Conservation (phyloP, 2,888 invertebrate species). For the Diachrysia chrysitis region DNA sequence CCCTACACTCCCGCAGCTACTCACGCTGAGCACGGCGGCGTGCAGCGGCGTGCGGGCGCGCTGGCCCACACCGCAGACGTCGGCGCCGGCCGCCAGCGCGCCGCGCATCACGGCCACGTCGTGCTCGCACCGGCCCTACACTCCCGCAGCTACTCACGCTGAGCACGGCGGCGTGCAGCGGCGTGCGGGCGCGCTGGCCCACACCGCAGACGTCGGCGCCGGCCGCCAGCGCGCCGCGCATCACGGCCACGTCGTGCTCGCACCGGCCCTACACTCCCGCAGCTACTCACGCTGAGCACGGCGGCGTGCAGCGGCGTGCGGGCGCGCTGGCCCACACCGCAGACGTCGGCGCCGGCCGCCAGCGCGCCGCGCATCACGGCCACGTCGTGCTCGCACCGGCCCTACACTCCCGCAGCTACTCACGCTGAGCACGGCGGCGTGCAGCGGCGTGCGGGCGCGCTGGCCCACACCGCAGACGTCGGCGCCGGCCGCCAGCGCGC, state of each 20-base stretch:
- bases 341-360: slow-evolving; percentile 32
- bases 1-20: slow-evolving; percentile 92
- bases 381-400: slow-evolving; percentile 94
- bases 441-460: slow-evolving; percentile 66
- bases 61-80: slow-evolving; percentile 11
- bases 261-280: slow-evolving; percentile 92
- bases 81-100: slow-evolving; percentile 55
- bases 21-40: slow-evolving; percentile 86
- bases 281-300: slow-evolving; percentile 90
- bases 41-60: slow-evolving; percentile 69
- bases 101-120: slow-evolving; percentile 91
- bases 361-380: slow-evolving; percentile 75
- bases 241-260: slow-evolving; percentile 94
- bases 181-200: slow-evolving; percentile 9
- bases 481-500: slow-evolving; percentile 95
- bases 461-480: slow-evolving; percentile 81
- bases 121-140: slow-evolving; percentile 93
- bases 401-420: slow-evolving; percentile 92
- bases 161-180: slow-evolving; percentile 35
- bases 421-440: slow-evolving; percentile 95
- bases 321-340: neutral
- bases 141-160: slow-evolving; percentile 83
- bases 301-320: slow-evolving; percentile 35
- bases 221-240: slow-evolving; percentile 41
- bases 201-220: slow-evolving; percentile 20